Evolutionary conservation across 1,140 invertebrate genomes (phyloP).

Genomic region (Drosophila seguyi): DNA sequence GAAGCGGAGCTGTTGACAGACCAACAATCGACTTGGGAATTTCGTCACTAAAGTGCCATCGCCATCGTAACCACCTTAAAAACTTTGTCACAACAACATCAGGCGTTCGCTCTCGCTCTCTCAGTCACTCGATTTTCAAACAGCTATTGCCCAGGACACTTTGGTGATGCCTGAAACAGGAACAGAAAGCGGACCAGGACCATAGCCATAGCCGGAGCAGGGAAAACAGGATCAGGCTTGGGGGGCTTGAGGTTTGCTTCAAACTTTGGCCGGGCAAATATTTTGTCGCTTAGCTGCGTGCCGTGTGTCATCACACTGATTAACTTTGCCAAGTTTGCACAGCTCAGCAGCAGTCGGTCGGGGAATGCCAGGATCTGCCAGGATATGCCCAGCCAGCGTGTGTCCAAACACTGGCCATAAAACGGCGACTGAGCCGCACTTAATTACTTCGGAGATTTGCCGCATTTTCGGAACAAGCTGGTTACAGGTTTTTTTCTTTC

Average conservation of each 20-base stretch:
- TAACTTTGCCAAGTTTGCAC: slow-evolving; percentile 75
- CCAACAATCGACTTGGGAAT: slow-evolving; percentile 84
- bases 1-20: slow-evolving; percentile 75
- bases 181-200: slow-evolving; percentile 5
- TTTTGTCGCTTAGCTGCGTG: slow-evolving; percentile 81
- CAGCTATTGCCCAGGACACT: slow-evolving; percentile 66
- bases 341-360: slow-evolving; percentile 31
- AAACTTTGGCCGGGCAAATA: slow-evolving; percentile 72
- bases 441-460: slow-evolving; percentile 74
- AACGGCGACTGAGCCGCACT: slow-evolving; percentile 48
- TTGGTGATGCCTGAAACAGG: slow-evolving; percentile 57
- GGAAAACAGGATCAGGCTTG: slow-evolving; percentile 25
- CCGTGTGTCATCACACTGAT: slow-evolving; percentile 77
- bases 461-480: slow-evolving; percentile 26
- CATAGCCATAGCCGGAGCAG: neutral
- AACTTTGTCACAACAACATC: slow-evolving; percentile 65
- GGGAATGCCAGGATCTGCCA: slow-evolving; percentile 9
- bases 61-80: slow-evolving; percentile 59
- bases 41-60: slow-evolving; percentile 81
- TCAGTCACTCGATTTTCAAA: slow-evolving; percentile 70
- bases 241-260: slow-evolving; percentile 44
- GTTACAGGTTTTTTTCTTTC: slow-evolving; percentile 6
- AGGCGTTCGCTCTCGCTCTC: neutral
- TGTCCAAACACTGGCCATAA: slow-evolving; percentile 31
- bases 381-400: slow-evolving; percentile 10